These are phyloP conservation scores for Neoaliturus tenellus DNA, from an alignment of 2,888 invertebrate genomes.

Conservation along the genomic window DNA sequence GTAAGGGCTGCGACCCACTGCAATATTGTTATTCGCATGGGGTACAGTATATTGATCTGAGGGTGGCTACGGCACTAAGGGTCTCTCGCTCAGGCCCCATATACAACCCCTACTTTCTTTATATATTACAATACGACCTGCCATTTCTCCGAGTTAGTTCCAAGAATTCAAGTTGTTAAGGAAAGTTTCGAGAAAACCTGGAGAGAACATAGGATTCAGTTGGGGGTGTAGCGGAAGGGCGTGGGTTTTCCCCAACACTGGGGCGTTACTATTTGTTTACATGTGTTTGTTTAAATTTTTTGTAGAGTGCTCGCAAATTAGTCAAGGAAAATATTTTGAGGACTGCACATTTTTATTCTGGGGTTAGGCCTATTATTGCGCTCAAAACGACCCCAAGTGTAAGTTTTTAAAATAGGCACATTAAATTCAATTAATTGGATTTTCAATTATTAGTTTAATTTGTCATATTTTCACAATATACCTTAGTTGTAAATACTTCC, in stretches of 20 bases:
- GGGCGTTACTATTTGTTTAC: background rate
- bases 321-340: too few relatives aligned
- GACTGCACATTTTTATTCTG: too few relatives aligned
- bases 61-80: slow-evolving; percentile 18
- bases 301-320: too few relatives aligned
- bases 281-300: too few relatives aligned
- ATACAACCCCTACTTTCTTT: background rate
- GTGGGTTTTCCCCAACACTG: background rate
- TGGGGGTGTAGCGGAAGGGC: background rate
- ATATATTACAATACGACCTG: background rate
- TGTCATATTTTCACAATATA: too few relatives aligned
- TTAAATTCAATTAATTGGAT: too few relatives aligned
- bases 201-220: background rate
- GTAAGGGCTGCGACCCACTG: background rate
- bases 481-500: too few relatives aligned
- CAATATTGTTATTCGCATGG: slow-evolving; percentile 33
- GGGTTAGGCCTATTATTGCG: too few relatives aligned
- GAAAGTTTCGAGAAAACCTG: background rate
- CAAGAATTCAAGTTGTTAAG: background rate
- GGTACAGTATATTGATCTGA: slow-evolving; percentile 25
- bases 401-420: too few relatives aligned
- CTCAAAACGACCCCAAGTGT: too few relatives aligned
- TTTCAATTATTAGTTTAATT: too few relatives aligned
- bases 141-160: background rate
- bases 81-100: background rate